Conservation (phyloP, 2,113 vertebrate genomes). For the Alethe diademata region DNA sequence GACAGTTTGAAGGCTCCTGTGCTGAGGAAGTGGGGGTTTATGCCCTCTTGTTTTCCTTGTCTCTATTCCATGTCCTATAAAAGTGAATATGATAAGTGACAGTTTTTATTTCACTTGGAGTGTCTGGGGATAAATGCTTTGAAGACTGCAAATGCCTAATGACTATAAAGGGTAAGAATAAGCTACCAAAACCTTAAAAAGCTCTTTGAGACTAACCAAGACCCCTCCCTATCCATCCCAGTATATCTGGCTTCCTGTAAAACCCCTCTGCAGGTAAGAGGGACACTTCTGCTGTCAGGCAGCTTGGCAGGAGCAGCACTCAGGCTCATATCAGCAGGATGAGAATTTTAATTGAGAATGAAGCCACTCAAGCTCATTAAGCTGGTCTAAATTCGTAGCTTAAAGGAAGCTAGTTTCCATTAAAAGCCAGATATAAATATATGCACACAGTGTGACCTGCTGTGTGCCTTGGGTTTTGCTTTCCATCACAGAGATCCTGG, state of each 20-base stretch:
- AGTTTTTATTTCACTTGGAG: neutral
- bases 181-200: neutral
- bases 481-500: neutral
- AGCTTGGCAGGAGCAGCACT: neutral
- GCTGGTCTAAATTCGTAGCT: neutral
- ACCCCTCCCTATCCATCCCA: neutral
- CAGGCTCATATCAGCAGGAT: neutral
- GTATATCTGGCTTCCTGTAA: neutral
- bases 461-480: neutral
- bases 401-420: neutral
- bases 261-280: neutral
- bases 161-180: neutral
- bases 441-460: neutral
- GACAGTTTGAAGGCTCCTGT: neutral
- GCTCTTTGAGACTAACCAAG: neutral
- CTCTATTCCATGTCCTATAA: fast-evolving
- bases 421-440: neutral
- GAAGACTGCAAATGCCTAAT: neutral
- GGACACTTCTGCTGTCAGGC: neutral
- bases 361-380: constrained; percentile 17
- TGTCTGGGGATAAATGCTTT: neutral
- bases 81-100: neutral
- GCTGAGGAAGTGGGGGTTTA: neutral
- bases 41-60: neutral
- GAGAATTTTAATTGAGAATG: constrained; percentile 1